phyloP scores from a whole-genome alignment of 2,888 invertebrate species.

The Orchesellides sinensis region DNA sequence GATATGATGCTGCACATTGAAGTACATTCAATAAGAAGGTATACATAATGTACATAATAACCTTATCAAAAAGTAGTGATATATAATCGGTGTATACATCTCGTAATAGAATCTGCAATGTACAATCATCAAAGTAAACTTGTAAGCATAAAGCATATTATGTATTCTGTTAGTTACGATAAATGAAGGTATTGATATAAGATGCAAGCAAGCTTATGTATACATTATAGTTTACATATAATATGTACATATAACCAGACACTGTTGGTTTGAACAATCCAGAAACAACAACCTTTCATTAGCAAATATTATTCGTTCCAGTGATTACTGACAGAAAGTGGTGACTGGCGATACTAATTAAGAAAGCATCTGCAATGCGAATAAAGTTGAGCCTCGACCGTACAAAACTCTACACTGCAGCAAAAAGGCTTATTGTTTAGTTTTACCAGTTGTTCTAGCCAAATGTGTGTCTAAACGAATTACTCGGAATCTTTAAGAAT shows the following conservation, averaged over 20 bases:
- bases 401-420: neutral
- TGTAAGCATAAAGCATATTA: no score
- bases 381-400: conserved; percentile 25
- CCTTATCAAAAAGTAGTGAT: conserved; percentile 11
- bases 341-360: conserved; percentile 64
- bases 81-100: conserved; percentile 3
- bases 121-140: neutral
- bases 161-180: no score
- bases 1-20: neutral
- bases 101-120: conserved; percentile 11
- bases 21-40: neutral
- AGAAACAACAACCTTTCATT: conserved; percentile 59
- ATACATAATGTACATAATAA: neutral
- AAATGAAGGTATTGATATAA: no score
- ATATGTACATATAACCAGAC: no score
- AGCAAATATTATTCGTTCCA: conserved; percentile 63
- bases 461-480: neutral
- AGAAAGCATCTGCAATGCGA: conserved; percentile 63
- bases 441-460: neutral
- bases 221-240: no score
- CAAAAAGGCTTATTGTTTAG: neutral
- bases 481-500: neutral
- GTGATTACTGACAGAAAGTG: conserved; percentile 61
- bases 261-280: conserved; percentile 33
- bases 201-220: no score